These are phyloP conservation scores for Champsocephalus gunnari DNA, from an alignment of 2,797 vertebrate genomes.

Conservation along the genomic window DNA sequence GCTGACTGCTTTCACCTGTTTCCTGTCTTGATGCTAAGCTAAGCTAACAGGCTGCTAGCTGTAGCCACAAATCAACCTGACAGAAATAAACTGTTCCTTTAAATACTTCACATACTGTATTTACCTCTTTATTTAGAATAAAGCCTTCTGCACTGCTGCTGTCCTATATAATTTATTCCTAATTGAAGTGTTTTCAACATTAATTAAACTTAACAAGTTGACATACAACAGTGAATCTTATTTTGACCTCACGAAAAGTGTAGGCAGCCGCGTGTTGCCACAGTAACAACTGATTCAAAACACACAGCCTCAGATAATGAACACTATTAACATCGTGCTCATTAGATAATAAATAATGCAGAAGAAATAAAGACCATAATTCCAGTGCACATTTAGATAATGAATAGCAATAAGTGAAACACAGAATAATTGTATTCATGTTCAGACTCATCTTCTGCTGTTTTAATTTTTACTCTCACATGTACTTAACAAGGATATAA, in stretches of 20 bases:
- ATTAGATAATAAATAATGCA: constrained; percentile 47
- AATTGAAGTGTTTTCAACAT: background rate
- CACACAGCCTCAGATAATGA: constrained; percentile 33
- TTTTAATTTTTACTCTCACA: constrained; percentile 12
- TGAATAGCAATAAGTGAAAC: constrained; percentile 20
- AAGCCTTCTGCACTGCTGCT: background rate
- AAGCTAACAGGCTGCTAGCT: background rate
- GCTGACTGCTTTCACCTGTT: background rate
- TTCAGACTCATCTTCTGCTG: background rate
- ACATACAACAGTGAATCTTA: background rate
- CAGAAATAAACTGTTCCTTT: background rate
- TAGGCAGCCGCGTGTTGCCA: constrained; percentile 20
- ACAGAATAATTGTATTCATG: background rate
- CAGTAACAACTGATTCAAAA: constrained; percentile 25
- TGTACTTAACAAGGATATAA: constrained; percentile 14
- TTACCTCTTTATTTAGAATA: background rate
- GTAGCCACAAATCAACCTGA: too few relatives aligned
- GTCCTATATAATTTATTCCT: background rate
- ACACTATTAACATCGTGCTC: constrained; percentile 44
- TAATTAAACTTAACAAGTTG: too few relatives aligned
- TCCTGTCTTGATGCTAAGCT: background rate
- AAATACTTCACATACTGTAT: background rate
- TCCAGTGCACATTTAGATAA: constrained; percentile 27
- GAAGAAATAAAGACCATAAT: constrained; percentile 36
- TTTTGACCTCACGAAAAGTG: background rate